Evolutionary conservation across 2,888 invertebrate species (phyloP).

Genomic region (Phengaris alcon): DNA sequence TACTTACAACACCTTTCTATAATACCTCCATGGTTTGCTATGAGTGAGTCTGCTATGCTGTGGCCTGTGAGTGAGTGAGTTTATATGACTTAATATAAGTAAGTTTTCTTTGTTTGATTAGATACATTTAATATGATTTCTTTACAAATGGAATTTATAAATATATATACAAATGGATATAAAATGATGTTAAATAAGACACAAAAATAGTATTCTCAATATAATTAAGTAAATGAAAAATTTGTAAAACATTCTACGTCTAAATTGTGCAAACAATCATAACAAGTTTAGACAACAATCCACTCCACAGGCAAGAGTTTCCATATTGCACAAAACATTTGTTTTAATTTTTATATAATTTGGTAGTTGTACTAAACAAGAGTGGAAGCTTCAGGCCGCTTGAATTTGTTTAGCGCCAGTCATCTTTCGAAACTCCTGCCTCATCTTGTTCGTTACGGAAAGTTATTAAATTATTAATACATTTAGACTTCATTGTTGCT

Average conservation of each 20-base stretch:
- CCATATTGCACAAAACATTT: slow-evolving; percentile 1
- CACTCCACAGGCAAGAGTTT: neutral
- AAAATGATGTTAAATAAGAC: slow-evolving; percentile 25
- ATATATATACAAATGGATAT: too few relatives aligned
- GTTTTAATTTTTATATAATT: neutral
- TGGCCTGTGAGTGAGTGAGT: too few relatives aligned
- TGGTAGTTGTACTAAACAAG: neutral
- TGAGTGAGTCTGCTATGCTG: too few relatives aligned
- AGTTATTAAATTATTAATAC: neutral
- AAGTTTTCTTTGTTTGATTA: too few relatives aligned
- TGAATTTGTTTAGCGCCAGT: neutral
- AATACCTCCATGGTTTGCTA: too few relatives aligned
- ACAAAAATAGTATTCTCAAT: slow-evolving; percentile 32
- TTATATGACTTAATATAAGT: too few relatives aligned
- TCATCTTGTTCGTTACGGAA: slow-evolving; percentile 6
- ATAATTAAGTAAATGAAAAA: slow-evolving; percentile 38
- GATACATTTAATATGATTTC: too few relatives aligned
- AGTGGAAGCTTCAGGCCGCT: neutral
- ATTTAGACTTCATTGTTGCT: neutral
- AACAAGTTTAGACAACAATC: slow-evolving; percentile 15
- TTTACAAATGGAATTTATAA: too few relatives aligned
- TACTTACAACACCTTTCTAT: too few relatives aligned
- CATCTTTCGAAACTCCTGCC: slow-evolving; percentile 4
- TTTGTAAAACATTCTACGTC: slow-evolving; percentile 33
- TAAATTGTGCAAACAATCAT: slow-evolving; percentile 36